phyloP scores from a whole-genome alignment of 2,797 vertebrate species.

The Limosa lapponica region DNA sequence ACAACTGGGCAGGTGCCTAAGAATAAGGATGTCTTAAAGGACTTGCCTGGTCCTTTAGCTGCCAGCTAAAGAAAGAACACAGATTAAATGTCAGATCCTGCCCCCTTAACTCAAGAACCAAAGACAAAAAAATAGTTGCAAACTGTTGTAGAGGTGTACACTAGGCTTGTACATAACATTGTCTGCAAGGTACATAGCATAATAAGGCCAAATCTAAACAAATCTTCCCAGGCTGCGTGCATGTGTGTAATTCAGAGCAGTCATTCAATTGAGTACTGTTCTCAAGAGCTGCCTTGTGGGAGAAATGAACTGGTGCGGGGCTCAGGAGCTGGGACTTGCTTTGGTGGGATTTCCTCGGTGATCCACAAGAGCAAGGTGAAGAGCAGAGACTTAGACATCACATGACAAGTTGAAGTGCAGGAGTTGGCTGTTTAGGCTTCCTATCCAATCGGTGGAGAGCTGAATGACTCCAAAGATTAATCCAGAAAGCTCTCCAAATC shows the following conservation, averaged over 20 bases:
- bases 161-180: background rate
- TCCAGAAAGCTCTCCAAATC: background rate
- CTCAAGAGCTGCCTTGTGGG: background rate
- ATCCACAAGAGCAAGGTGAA: background rate
- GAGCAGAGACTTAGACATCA: background rate
- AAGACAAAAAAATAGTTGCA: background rate
- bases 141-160: background rate
- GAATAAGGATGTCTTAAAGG: background rate
- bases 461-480: background rate
- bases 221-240: background rate
- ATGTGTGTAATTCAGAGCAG: background rate
- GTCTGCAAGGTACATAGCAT: background rate
- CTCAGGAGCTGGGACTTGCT: background rate
- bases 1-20: background rate
- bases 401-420: background rate
- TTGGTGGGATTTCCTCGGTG: rapidly evolving
- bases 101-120: background rate
- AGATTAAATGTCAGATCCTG: background rate
- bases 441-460: background rate
- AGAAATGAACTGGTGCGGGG: background rate
- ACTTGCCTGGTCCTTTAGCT: background rate
- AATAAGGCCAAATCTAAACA: background rate
- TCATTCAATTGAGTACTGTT: background rate
- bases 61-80: background rate
- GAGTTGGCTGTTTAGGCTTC: background rate